Evolutionary conservation across 53 echinoderm and acorn worm species (phyloP).

Genomic region (Holothuria leucospilota): DNA sequence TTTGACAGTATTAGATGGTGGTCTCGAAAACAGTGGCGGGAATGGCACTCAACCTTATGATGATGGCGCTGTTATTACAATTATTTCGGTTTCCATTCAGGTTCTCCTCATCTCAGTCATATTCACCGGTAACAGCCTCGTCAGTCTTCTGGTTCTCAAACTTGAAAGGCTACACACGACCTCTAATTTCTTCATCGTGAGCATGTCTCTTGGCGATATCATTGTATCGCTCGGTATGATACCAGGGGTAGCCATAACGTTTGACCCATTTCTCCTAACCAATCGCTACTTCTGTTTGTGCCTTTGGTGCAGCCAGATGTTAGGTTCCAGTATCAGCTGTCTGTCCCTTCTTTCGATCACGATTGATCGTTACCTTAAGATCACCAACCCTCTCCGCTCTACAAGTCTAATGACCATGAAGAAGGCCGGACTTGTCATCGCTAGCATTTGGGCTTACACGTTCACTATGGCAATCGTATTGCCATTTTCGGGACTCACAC

Average conservation of each 20-base stretch:
- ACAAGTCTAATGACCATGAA: slow-evolving; percentile 27
- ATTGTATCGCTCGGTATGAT: slow-evolving; percentile 67
- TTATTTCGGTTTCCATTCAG: slow-evolving; percentile 60
- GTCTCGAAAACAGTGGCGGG: neutral
- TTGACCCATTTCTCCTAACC: slow-evolving; percentile 55
- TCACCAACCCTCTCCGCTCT: slow-evolving; percentile 54
- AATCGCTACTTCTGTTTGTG: slow-evolving; percentile 49
- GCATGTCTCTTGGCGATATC: slow-evolving; percentile 57
- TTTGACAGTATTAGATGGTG: neutral
- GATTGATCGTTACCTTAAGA: slow-evolving; percentile 69
- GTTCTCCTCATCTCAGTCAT: slow-evolving; percentile 56
- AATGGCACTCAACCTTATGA: slow-evolving; percentile 4
- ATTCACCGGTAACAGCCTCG: slow-evolving; percentile 58
- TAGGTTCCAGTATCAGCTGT: slow-evolving; percentile 62
- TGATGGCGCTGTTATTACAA: slow-evolving; percentile 8
- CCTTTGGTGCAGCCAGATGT: slow-evolving; percentile 60
- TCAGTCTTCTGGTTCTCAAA: slow-evolving; percentile 40
- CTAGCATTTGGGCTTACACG: slow-evolving; percentile 60
- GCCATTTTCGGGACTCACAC: slow-evolving; percentile 60
- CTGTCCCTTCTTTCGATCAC: slow-evolving; percentile 63
- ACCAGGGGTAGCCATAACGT: slow-evolving; percentile 66
- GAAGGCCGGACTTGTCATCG: slow-evolving; percentile 27
- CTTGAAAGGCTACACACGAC: slow-evolving; percentile 43
- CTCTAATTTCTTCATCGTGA: slow-evolving; percentile 62
- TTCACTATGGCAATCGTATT: slow-evolving; percentile 42